Evolutionary conservation across 2,888 invertebrate genomes (phyloP), one percentile per base, ranked within the genome.

Genomic region (Epistrophe grossulariae): DNA sequence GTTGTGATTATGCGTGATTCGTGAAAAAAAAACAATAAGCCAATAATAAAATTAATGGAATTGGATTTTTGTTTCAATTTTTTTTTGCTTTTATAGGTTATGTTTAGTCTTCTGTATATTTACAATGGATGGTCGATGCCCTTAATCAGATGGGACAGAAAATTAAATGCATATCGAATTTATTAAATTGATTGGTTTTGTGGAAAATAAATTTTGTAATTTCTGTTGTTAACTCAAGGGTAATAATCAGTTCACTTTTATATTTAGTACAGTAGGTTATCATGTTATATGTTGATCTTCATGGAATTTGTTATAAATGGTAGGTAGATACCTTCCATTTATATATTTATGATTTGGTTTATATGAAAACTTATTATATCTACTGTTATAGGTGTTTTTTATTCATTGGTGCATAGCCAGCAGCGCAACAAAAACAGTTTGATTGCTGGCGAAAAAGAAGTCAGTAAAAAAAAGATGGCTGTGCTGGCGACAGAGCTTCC

Each of bases 91-190:
- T 66, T 48, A 11, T 60, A 50, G 78, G 59, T 62, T 68, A 60
- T 82, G 60, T 73, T 62, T 57, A 19, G 13, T 10, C 11, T 60
- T 15, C 40, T 8, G 8, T 19, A 3, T n/a, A 2, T 24, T 24
- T 40, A 13, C 48, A 76, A 28, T 72, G 24, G 40, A 15, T 81
- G 82, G 82, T 77, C 72, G 66, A 82, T 77, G 78, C 66, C 72
- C 83, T 78, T 78, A 83, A 83, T 83, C 72, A 45, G 60, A 68
- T 68, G 60, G 73, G 60, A 45, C 77, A 66, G 59, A 48, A 76
- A 55, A 70, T 68, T 59, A 57, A 43, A 68, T n/a, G 64, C 55
- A 24, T 57, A 48, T 48, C 19, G 28, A 55, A 74, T 74, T 55
- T 35, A 52, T 59, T 38, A 28, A 59, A 38, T 73, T 13, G 38